Conservation (phyloP, 2,888 invertebrate genomes). For the Xylota sylvarum region DNA sequence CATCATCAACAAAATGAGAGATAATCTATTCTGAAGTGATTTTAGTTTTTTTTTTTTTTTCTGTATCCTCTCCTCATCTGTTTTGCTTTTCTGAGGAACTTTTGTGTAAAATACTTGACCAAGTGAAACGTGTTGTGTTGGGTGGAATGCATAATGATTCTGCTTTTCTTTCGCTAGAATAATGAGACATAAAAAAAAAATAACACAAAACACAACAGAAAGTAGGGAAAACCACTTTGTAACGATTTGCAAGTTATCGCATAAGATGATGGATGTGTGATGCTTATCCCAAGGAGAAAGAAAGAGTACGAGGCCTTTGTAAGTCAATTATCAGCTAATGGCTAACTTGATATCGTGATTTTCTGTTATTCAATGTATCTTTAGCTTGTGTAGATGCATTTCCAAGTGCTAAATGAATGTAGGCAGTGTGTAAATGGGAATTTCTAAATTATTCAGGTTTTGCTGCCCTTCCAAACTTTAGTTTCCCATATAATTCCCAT, state of each 20-base stretch:
- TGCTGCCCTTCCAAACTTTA: neutral
- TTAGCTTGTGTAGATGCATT: constrained; percentile 42
- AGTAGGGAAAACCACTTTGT: constrained; percentile 56
- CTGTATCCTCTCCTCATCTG: neutral
- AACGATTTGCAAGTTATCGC: constrained; percentile 71
- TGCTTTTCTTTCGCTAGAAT: constrained; percentile 44
- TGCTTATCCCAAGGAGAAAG: constrained; percentile 26
- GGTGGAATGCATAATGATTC: constrained; percentile 68
- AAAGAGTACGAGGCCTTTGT: constrained; percentile 9
- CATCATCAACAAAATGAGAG: constrained; percentile 70
- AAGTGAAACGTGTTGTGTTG: constrained; percentile 45
- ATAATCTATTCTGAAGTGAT: constrained; percentile 73
- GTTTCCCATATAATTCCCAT: neutral
- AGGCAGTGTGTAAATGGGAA: constrained; percentile 38
- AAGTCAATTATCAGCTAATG: constrained; percentile 69
- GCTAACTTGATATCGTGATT: constrained; percentile 66
- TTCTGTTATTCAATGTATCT: constrained; percentile 31
- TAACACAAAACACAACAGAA: constrained; percentile 5
- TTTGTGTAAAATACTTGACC: constrained; percentile 61
- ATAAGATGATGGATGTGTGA: constrained; percentile 62
- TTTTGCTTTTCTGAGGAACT: constrained; percentile 9
- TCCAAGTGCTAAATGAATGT: constrained; percentile 50
- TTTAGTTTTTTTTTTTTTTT: constrained; percentile 40
- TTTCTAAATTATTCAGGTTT: constrained; percentile 23
- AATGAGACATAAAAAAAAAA: constrained; percentile 53